Evolutionary conservation across 2,113 vertebrate species (phyloP), one percentile per base, ranked within the genome.

Genomic region (Plestiodon gilberti): DNA sequence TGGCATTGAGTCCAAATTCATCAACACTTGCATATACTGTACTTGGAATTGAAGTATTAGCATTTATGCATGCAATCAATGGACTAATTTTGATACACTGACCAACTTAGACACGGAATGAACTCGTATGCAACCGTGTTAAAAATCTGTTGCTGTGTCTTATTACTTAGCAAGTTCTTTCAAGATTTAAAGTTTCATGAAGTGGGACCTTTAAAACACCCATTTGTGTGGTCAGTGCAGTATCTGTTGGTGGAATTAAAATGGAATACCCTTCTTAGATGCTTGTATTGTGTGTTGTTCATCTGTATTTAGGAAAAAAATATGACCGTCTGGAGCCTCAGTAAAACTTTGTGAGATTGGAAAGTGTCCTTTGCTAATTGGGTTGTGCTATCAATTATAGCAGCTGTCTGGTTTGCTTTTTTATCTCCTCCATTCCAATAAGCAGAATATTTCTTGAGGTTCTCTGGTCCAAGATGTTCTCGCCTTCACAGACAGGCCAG

Each of bases 241-340:
- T 85, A 28, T 61, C 15, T 43, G 43, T 48, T 48, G 43, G 84
- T 67, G 76, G 82, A 48, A 76, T 76, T 91, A 93, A 91, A 81
- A 93, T 35, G 23, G 84, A 87, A 30, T 82, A 83, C 0, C 0
- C 87, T 3, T 28, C 40, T 1, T 40, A 78, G 88, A 8, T 71
- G 64, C 35, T 10, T 87, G n/a, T 6, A 28, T 30, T 25, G 10
- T 48, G 40, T 75, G 35, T 57, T 55, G 38, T 78, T 76, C 28
- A 65, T 75, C 59, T 82, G 0, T 87, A 77, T 61, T 82, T 88
- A 4, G 40, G 86, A 14, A 86, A 38, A 84, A 10, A 70, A 52
- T 71, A 85, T 73, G 90, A 2, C 15, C 7, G 52, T 82, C 76
- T 87, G 14, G 25, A 74, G 28, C 35, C n/a, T 30, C 22, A 35